These are phyloP conservation scores for Parauchenoglanis punctatus DNA, from an alignment of 2,797 vertebrate species.

Conservation along the genomic window DNA sequence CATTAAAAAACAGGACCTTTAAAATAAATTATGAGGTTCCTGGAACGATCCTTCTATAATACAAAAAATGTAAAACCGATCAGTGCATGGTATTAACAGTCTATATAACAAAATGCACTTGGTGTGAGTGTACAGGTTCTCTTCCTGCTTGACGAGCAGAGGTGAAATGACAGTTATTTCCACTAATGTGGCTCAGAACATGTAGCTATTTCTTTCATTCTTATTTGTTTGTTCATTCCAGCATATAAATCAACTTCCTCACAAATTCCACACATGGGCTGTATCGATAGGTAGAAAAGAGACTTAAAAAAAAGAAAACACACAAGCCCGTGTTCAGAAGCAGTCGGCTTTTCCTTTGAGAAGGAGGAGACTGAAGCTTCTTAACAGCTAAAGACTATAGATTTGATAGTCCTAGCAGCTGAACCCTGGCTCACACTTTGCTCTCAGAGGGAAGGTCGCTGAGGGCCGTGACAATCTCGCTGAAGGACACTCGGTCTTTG, in stretches of 20 bases:
- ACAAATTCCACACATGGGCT: neutral
- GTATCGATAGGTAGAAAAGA: conserved; percentile 13
- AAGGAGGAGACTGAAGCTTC: conserved; percentile 12
- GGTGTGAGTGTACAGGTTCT: neutral
- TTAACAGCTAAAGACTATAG: neutral
- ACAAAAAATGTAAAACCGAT: conserved; percentile 41
- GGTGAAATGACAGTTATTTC: neutral
- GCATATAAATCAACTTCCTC: conserved; percentile 5
- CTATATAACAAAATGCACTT: conserved; percentile 45
- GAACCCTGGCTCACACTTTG: conserved; percentile 74
- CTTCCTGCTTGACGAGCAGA: neutral
- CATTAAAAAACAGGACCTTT: conserved; percentile 48
- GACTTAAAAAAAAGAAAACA: neutral
- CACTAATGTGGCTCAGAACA: conserved; percentile 14
- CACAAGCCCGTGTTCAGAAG: conserved; percentile 6
- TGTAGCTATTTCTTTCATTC: neutral
- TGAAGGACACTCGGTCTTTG: conserved; percentile 86
- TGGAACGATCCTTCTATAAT: conserved; percentile 54
- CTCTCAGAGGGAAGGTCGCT: conserved; percentile 77
- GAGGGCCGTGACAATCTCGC: conserved; percentile 75
- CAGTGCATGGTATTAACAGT: conserved; percentile 54
- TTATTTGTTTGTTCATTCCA: neutral
- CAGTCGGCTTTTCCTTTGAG: conserved; percentile 1
- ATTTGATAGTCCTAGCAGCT: conserved; percentile 10
- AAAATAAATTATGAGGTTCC: conserved; percentile 51